phyloP scores from a whole-genome alignment of 2,888 invertebrate species.

The Leptopilina drosophilae region DNA sequence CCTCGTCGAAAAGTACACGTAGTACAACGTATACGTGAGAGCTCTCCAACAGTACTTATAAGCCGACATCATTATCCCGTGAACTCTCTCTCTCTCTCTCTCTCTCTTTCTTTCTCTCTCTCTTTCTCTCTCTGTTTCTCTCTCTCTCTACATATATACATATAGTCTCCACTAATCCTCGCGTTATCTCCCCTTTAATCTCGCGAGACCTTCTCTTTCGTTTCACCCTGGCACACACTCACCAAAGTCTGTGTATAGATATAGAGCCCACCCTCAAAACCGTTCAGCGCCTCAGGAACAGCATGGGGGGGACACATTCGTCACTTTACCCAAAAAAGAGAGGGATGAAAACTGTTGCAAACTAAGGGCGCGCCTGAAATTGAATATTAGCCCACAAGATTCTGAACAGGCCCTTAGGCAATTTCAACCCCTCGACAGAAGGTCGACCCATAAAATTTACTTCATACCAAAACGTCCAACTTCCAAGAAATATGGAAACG shows the following conservation, averaged over 20 bases:
- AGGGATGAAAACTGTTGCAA: background rate
- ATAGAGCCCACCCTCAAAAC: background rate
- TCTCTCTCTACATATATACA: background rate
- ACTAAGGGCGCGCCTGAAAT: constrained; percentile 10
- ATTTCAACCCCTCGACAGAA: constrained; percentile 16
- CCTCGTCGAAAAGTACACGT: constrained; percentile 33
- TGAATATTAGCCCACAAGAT: constrained; percentile 35
- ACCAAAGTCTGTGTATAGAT: constrained; percentile 5
- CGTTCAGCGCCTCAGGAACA: background rate
- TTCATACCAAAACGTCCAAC: constrained; percentile 8
- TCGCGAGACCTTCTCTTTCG: constrained; percentile 44
- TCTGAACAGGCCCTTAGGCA: constrained; percentile 11
- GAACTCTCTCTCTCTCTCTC: constrained; percentile 55
- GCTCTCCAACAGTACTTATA: constrained; percentile 34
- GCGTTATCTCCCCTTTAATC: constrained; percentile 59
- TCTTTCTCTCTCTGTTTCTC: no score
- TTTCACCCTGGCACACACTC: background rate
- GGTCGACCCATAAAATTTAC: constrained; percentile 3
- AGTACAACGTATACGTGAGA: constrained; percentile 29
- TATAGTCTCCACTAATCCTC: constrained; percentile 49
- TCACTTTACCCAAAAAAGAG: constrained; percentile 14
- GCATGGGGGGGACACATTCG: background rate
- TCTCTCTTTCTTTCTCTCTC: no score
- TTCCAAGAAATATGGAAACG: background rate
- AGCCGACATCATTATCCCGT: constrained; percentile 62